Conservation (phyloP, 1,140 invertebrate genomes). For the Macrobrachium nipponense region DNA sequence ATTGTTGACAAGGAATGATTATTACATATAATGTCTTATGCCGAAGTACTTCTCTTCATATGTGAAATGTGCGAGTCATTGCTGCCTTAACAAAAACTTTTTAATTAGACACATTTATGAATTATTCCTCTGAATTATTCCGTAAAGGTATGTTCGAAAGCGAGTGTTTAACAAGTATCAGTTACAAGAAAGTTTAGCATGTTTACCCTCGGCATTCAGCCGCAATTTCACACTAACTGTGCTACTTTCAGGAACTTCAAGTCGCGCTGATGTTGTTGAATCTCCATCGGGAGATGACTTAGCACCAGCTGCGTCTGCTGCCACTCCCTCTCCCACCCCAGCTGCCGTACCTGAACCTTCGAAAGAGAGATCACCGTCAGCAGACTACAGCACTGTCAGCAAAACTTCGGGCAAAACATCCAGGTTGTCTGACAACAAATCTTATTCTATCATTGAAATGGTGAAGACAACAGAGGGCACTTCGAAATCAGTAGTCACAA, state of each 20-base stretch:
- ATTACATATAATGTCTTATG: too few relatives aligned
- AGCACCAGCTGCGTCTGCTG: neutral
- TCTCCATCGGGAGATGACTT: neutral
- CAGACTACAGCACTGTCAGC: neutral
- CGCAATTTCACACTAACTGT: neutral
- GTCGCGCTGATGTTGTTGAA: constrained; percentile 9
- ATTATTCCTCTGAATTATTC: too few relatives aligned
- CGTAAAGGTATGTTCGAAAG: too few relatives aligned
- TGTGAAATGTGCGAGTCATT: too few relatives aligned
- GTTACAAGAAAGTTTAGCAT: too few relatives aligned
- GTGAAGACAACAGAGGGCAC: constrained; percentile 10
- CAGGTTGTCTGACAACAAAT: neutral
- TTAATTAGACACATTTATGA: too few relatives aligned
- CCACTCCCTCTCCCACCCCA: constrained; percentile 12
- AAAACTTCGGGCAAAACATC: neutral
- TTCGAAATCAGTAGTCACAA: constrained; percentile 4
- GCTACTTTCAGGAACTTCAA: constrained; percentile 26
- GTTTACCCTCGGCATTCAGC: neutral
- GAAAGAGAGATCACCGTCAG: neutral
- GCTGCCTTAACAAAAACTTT: too few relatives aligned
- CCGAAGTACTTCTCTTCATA: too few relatives aligned
- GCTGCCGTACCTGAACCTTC: neutral
- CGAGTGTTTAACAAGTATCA: too few relatives aligned
- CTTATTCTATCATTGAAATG: neutral
- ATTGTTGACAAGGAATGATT: too few relatives aligned